These are phyloP conservation scores for Gymnopithys bicolor DNA, from an alignment of 2,797 vertebrate genomes.

Conservation along the genomic window DNA sequence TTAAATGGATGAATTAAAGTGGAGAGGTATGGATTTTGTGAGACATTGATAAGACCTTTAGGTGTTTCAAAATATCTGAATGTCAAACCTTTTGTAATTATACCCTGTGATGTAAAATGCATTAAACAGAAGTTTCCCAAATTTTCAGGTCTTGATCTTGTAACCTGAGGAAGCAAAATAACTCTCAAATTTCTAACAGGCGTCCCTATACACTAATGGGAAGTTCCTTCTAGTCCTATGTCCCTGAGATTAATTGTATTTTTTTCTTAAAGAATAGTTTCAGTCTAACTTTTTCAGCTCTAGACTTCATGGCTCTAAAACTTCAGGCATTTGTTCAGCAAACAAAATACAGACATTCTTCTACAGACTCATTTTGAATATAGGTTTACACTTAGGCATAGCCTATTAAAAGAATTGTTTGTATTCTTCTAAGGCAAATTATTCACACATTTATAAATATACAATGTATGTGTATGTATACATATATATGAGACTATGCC, in stretches of 20 bases:
- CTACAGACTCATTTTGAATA: neutral
- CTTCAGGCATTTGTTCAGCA: neutral
- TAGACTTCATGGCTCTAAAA: neutral
- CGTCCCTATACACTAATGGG: neutral
- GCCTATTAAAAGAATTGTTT: neutral
- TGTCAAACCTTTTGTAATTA: neutral
- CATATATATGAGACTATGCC: neutral
- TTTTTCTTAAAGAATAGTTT: neutral
- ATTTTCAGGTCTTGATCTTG: neutral
- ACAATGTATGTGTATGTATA: neutral
- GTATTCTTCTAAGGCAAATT: neutral
- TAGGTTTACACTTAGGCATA: neutral
- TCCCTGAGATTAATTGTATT: neutral
- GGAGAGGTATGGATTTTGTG: neutral
- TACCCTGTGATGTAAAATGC: neutral
- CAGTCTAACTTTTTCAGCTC: neutral
- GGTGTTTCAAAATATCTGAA: neutral
- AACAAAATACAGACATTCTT: neutral
- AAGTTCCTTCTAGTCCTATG: neutral
- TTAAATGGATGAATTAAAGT: slow-evolving; percentile 15
- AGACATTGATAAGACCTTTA: neutral
- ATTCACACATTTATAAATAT: neutral
- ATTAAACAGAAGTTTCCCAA: neutral
- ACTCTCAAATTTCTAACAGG: neutral
- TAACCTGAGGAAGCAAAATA: neutral